Evolutionary conservation across 2,888 invertebrate species (phyloP).

Genomic region (Empis stercorea): DNA sequence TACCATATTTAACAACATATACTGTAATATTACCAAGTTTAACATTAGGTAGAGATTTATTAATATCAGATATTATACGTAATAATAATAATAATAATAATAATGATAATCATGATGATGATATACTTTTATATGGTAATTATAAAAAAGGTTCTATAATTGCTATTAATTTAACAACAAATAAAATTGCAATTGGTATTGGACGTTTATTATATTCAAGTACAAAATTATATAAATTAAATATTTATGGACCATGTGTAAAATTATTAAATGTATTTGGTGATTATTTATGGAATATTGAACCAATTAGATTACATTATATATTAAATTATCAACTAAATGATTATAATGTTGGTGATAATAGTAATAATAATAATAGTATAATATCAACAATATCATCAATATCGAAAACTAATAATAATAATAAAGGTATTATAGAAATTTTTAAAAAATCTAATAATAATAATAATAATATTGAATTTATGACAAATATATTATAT

Average conservation of each 20-base stretch:
- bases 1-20: slow-evolving; percentile 62
- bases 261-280: slow-evolving; percentile 63
- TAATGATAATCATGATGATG: no score
- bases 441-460: slow-evolving; percentile 9
- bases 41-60: slow-evolving; percentile 54
- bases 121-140: no score
- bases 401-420: not conserved
- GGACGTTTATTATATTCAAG: slow-evolving; percentile 63
- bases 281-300: slow-evolving; percentile 64
- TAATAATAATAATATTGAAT: no score
- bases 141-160: slow-evolving; percentile 48
- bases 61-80: slow-evolving; percentile 47
- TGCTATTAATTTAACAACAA: slow-evolving; percentile 57
- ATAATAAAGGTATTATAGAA: not conserved
- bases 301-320: slow-evolving; percentile 44
- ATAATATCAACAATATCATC: not conserved
- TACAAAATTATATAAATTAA: slow-evolving; percentile 60
- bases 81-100: slow-evolving; percentile 25
- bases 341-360: not conserved
- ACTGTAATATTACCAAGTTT: slow-evolving; percentile 48
- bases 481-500: slow-evolving; percentile 55
- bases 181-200: slow-evolving; percentile 63
- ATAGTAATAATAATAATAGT: slow-evolving; percentile 6
- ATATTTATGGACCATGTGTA: slow-evolving; percentile 54
- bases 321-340: not conserved